These are phyloP conservation scores for Coelinius sp. DNA, from an alignment of 2,888 invertebrate genomes.

Conservation along the genomic window DNA sequence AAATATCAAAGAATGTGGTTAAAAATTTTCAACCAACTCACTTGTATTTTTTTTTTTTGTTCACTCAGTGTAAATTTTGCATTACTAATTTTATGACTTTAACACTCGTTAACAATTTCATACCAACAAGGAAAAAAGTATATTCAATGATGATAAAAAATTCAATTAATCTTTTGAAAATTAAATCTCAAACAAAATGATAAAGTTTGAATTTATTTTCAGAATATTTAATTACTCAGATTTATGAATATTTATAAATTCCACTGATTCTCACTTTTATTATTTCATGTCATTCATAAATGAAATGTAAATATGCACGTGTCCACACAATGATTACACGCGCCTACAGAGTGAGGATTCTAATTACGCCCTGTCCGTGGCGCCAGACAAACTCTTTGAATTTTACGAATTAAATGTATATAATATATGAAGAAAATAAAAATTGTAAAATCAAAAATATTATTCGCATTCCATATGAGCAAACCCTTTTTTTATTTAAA, in stretches of 20 bases:
- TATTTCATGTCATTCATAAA: slow-evolving; percentile 23
- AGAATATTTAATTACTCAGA: slow-evolving; percentile 1
- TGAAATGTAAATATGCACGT: slow-evolving; percentile 29
- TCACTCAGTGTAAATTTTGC: background rate
- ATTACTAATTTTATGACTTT: slow-evolving; percentile 9
- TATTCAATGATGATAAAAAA: background rate
- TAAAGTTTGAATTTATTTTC: slow-evolving; percentile 15
- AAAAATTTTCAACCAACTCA: background rate
- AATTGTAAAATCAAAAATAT: no score
- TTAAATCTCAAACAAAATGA: slow-evolving; percentile 12
- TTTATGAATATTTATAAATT: slow-evolving; percentile 24
- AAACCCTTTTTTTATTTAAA: no score
- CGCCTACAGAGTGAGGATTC: slow-evolving; percentile 17
- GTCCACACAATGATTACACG: slow-evolving; percentile 9
- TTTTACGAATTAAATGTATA: background rate
- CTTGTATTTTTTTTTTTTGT: background rate
- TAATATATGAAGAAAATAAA: no score
- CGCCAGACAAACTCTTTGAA: slow-evolving; percentile 27
- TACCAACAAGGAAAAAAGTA: background rate
- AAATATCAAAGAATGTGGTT: background rate
- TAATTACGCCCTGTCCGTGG: slow-evolving; percentile 27
- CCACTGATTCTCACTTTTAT: background rate
- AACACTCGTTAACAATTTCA: background rate
- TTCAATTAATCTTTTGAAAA: background rate
- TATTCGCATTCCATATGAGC: no score